Evolutionary conservation across 2,113 vertebrate species (phyloP).

Genomic region (Myotis davidii): DNA sequence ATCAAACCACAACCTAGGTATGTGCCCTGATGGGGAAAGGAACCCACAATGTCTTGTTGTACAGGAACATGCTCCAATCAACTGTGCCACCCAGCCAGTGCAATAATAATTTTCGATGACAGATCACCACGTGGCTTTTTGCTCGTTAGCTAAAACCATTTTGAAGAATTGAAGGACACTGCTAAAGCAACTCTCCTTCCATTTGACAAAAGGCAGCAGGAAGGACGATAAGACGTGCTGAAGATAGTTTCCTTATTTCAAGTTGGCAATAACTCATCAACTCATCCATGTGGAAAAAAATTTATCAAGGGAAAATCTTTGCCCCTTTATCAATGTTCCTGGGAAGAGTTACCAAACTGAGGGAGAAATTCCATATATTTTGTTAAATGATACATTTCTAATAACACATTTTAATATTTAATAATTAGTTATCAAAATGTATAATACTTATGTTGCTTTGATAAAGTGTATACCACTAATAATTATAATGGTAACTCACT

Average conservation of each 20-base stretch:
- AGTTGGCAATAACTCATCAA: background rate
- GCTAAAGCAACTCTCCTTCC: background rate
- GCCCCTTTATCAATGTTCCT: too few species aligned
- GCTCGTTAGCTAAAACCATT: background rate
- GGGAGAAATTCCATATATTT: background rate
- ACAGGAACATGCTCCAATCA: background rate
- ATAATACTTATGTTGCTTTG: conserved; percentile 2
- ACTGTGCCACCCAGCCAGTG: background rate
- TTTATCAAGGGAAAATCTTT: background rate
- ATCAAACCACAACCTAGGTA: too few species aligned
- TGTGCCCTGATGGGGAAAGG: too few species aligned
- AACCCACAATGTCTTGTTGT: too few species aligned
- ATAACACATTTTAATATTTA: conserved; percentile 36
- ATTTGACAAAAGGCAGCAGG: too few species aligned
- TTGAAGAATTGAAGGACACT: background rate
- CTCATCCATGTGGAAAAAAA: background rate
- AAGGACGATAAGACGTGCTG: too few species aligned
- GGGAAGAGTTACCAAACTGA: background rate
- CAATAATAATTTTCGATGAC: background rate
- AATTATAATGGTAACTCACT: conserved; percentile 56
- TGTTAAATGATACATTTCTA: conserved; percentile 54
- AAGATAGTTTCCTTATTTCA: too few species aligned
- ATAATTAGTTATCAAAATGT: conserved; percentile 45
- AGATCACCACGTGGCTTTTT: background rate
- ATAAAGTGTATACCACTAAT: conserved; percentile 17